Evolutionary conservation across 2,797 vertebrate species (phyloP).

Genomic region (Sebastes steindachneri): DNA sequence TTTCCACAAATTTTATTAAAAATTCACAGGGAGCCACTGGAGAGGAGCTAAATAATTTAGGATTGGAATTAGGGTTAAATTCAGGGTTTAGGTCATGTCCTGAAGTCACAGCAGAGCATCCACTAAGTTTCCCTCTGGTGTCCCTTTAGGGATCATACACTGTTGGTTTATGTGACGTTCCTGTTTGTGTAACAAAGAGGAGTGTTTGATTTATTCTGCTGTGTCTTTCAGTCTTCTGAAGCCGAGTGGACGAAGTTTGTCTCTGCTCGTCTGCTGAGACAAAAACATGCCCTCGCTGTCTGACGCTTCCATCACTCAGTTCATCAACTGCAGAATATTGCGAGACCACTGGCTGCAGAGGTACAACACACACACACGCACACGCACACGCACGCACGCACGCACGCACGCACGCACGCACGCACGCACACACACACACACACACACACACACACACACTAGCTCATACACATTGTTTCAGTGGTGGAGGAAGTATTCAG

Average conservation of each 20-base stretch:
- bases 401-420: neutral
- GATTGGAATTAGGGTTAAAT: no score
- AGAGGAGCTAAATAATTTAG: no score
- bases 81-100: neutral
- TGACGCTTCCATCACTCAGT: slow-evolving; percentile 86
- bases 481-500: no score
- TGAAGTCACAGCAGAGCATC: neutral
- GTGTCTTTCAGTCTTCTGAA: neutral
- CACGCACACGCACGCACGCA: neutral
- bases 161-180: neutral
- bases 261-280: slow-evolving; percentile 27
- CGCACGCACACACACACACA: neutral
- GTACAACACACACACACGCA: slow-evolving; percentile 61
- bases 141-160: no score
- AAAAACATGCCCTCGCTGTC: no score
- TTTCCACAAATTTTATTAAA: no score
- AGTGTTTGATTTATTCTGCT: neutral
- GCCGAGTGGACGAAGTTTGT: neutral
- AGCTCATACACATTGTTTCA: no score
- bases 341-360: slow-evolving; percentile 86
- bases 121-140: no score
- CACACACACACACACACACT: no score
- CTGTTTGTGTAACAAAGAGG: no score
- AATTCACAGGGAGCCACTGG: no score
- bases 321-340: slow-evolving; percentile 92